Base-by-base conservation (phyloP, 2,113 vertebrate species). In the Alexandromys fortis region DNA sequence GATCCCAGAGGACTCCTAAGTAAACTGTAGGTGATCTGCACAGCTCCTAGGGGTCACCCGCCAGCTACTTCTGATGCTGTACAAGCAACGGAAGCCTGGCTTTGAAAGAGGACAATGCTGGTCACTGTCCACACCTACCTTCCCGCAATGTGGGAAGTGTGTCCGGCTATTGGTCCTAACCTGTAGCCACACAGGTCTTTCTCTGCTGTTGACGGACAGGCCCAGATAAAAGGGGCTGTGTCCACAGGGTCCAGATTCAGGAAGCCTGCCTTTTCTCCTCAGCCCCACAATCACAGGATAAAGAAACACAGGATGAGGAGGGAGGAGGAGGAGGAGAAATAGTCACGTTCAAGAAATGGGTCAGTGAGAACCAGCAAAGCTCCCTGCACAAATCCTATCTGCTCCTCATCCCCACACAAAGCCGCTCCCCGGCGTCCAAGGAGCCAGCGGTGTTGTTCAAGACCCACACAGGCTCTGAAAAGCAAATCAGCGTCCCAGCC, bases 401-500 rank as follows among this genome's bases (percentile, higher is more conserved):
- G 0, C 77, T 87, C 92, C 58, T 89, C 4, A 0, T 83, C 63
- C 70, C 45, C 10, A 70, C 79, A 8, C 90, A 95, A 85, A 90
- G 81, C 75, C 70, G 22, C 17, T 97, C 73, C 87, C 75, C 21
- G 30, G 85, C 79, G 42, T 81, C 63, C 30, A 91, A 12, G n/a
- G 5, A 49, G 52, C 14, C 5, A 26, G 92, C 3, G 19, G 24
- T 6, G 30, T 2, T 87, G 93, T 95, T n/a, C 77, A 72, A 47
- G 67, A 33, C 12, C 55, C 19, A 70, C 83, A 89, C 89, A 86
- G 79, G n/a, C 96, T 96, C 97, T 70, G 0, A 97, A 95, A 94
- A 8, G 16, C 92, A 98, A 97, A 97, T 96, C 86, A 92, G 89
- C 87, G 90, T 89, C 97, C 95, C 97, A 97, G 9, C 96, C 87